Evolutionary conservation across 2,888 invertebrate species (phyloP).

Genomic region (Gastracanthus pulcherrimus): DNA sequence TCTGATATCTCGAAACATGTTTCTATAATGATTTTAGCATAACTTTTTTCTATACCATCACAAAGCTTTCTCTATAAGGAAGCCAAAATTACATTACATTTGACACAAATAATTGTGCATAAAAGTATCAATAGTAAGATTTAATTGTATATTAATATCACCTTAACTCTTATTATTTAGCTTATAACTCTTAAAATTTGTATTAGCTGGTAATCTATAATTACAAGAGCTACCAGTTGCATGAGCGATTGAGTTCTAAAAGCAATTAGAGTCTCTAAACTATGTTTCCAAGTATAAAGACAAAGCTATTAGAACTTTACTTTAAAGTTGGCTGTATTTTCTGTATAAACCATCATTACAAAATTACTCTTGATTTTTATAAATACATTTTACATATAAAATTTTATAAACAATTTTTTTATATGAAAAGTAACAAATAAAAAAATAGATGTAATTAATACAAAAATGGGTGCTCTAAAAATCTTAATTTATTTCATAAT

Average conservation of each 20-base stretch:
- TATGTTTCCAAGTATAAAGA: background rate
- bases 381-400: background rate
- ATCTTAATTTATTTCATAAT: background rate
- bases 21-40: no score
- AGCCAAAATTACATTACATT: no score
- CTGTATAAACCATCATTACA: background rate
- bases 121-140: no score
- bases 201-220: background rate
- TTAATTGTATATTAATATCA: background rate
- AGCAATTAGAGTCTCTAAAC: background rate
- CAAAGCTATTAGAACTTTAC: background rate
- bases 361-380: background rate
- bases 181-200: background rate
- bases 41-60: no score
- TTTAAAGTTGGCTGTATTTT: background rate
- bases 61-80: no score
- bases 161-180: background rate
- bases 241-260: background rate
- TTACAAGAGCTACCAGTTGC: background rate
- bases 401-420: background rate
- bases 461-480: background rate
- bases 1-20: no score
- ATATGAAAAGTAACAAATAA: background rate
- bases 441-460: background rate
- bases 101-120: no score